Evolutionary conservation across 2,797 vertebrate genomes (phyloP), one percentile per base, ranked within the genome.

Genomic region (Acrocephalus scirpaceus): DNA sequence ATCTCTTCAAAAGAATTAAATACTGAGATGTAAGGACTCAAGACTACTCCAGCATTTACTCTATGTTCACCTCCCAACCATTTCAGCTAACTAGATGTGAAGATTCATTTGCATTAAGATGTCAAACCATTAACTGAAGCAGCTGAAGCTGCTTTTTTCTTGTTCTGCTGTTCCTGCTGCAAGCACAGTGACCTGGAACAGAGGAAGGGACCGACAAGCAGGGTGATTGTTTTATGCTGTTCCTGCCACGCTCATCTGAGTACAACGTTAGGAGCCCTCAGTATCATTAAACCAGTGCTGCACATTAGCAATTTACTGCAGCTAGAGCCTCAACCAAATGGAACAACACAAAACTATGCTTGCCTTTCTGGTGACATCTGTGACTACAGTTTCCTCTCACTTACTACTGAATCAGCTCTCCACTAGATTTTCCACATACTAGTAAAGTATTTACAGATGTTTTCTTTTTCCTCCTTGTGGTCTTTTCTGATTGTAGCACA

Each of bases 391-490:
- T 93, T 84, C 65, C 50, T 83, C 30, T 45, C 47, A 58, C 21
- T 78, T 76, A 58, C 36, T 36, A 53, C 53, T 83, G 81, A 79
- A 67, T 92, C 87, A 85, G 61, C 7, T 57, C 42, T 87, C 21
- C 50, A 25, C 26, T 45, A 57, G 57, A 84, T 90, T 90, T 95
- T 92, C 86, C 61, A 70, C 47, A 40, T 2, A 2, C 8, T 92
- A 88, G 26, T 48, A 81, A 48, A 48, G 10, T 53, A 51, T 78
- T 92, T 84, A 76, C 88, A 93, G 73, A 91, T 65, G 40, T 90
- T 90, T 96, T 79, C 22, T 60, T 80, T 92, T 91, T 77, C 44
- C 30, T 81, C n/a, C 32, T 88, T 75, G 82, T 83, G 72, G 62
- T 86, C 40, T 86, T 72, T 84, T 51, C 50, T 72, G 36, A 45